A percentile compares a stretch with the other conserved stretches of the same genome.
Conservation (phyloP, 1,140 invertebrate species). For the Bradynema listronoti region DNA sequence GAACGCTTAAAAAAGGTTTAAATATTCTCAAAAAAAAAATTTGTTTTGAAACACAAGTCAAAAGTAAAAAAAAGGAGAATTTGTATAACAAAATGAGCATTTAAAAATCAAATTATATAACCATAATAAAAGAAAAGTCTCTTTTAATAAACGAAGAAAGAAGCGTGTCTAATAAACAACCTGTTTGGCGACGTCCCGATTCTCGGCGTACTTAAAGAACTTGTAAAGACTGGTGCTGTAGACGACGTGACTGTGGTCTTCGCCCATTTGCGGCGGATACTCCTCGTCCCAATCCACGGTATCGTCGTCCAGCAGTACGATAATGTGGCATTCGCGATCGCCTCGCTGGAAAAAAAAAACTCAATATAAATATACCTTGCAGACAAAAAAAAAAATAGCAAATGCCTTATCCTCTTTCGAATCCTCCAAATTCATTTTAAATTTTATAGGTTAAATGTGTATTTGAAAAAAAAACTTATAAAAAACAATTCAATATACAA, state of each 20-base stretch:
- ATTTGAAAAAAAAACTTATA: too few relatives aligned
- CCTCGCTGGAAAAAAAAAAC: slow-evolving; percentile 58
- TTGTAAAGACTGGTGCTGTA: slow-evolving; percentile 53
- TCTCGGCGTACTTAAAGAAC: slow-evolving; percentile 99
- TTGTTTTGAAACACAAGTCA: too few relatives aligned
- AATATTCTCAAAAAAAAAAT: background rate
- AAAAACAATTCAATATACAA: too few relatives aligned
- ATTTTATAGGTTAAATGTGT: too few relatives aligned
- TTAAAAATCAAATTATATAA: slow-evolving; percentile 7
- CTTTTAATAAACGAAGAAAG: too few relatives aligned
- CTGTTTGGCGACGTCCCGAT: slow-evolving; percentile 95
- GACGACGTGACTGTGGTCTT: slow-evolving; percentile 86
- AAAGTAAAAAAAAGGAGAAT: background rate
- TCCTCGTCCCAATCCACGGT: slow-evolving; percentile 97
- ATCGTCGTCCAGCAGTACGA: slow-evolving; percentile 88
- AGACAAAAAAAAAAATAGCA: too few relatives aligned
- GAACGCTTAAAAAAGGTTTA: background rate
- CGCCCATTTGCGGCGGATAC: slow-evolving; percentile 95
- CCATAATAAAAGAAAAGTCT: background rate
- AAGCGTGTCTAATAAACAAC: too few relatives aligned
- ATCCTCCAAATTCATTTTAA: too few relatives aligned
- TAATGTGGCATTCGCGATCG: slow-evolving; percentile 69
- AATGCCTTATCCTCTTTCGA: too few relatives aligned
- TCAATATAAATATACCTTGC: too few relatives aligned
- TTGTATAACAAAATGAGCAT: background rate